phyloP scores from a whole-genome alignment of 2,113 vertebrate species.

The cattle (Bos taurus) region DNA sequence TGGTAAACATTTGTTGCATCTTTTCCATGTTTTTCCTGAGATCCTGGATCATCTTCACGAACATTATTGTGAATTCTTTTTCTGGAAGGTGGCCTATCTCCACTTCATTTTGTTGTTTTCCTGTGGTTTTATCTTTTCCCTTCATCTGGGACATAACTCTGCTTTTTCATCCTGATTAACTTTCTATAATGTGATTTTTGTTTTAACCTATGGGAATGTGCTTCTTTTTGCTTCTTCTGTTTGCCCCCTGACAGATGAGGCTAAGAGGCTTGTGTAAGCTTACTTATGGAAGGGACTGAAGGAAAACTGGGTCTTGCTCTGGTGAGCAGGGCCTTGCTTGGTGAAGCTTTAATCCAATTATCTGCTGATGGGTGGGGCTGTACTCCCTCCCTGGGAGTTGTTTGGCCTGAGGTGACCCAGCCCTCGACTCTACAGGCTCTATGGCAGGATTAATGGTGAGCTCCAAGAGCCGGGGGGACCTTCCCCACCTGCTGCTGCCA shows the following conservation, averaged over 20 bases:
- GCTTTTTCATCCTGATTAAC: not conserved
- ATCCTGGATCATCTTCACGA: not conserved
- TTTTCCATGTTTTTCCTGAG: not conserved
- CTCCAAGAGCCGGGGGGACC: not conserved
- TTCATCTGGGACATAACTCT: not conserved
- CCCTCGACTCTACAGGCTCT: not conserved
- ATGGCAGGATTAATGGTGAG: not conserved
- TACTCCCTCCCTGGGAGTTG: not conserved
- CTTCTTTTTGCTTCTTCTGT: not conserved
- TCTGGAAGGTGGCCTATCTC: not conserved
- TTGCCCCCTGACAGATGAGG: not conserved
- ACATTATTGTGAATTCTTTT: not conserved
- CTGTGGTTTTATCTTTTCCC: not conserved
- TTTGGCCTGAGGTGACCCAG: not conserved
- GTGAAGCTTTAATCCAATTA: not conserved
- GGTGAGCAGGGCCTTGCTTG: not conserved
- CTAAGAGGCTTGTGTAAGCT: not conserved
- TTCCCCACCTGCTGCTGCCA: not conserved
- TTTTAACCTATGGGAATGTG: not conserved
- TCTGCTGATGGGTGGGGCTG: not conserved
- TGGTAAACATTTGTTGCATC: not conserved
- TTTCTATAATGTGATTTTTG: not conserved
- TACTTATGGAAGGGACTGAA: not conserved
- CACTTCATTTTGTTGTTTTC: not conserved
- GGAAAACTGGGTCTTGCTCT: not conserved